Evolutionary conservation across 2,888 invertebrate genomes (phyloP), one percentile per base, ranked within the genome.

Genomic region (Erebia epiphron): DNA sequence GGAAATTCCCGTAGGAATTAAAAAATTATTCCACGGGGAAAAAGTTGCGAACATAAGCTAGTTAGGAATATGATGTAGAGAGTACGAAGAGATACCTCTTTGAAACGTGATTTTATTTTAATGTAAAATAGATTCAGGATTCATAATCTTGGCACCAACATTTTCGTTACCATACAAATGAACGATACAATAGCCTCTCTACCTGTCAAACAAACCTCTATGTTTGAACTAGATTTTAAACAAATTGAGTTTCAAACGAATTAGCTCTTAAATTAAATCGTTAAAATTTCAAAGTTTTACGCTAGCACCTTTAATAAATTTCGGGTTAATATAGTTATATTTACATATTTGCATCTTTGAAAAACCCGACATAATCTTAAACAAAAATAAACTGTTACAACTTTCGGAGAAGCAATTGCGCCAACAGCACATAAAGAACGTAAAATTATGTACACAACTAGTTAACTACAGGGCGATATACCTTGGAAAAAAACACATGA

Each of bases 311-410:
- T 16, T 43, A 41, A 60, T 60, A 60, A 60, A 60, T 43, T 16
- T 16, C n/a, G 41, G 9, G 9, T 60, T 60, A 16, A 35, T 41
- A 60, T 60, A 41, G 41, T 41, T 41, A n/a, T n/a, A n/a, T 60
- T 41, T 16, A 60, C 60, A 35, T 58, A 58, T 10, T 60, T 60
- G 10, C 60, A 41, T 16, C 41, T 58, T 58, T n/a, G 41, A 58
- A 58, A 58, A 58, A 41, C 58, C 41, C 41, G 35, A 9, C 58
- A 58, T 58, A 41, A 58, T 58, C 26, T 1, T 26, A 26, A 26
- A 26, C 26, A 57, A 26, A 16, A n/a, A 14, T 41, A 41, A 8
- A 35, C 1, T 58, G n/a, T 58, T 35, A 14, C 2, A 41, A 58
- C 43, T 60, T 41, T 41, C 41, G 26, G 41, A 41, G 35, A 60